phyloP scores from a whole-genome alignment of 2,113 vertebrate genomes.

The Calcarius ornatus region DNA sequence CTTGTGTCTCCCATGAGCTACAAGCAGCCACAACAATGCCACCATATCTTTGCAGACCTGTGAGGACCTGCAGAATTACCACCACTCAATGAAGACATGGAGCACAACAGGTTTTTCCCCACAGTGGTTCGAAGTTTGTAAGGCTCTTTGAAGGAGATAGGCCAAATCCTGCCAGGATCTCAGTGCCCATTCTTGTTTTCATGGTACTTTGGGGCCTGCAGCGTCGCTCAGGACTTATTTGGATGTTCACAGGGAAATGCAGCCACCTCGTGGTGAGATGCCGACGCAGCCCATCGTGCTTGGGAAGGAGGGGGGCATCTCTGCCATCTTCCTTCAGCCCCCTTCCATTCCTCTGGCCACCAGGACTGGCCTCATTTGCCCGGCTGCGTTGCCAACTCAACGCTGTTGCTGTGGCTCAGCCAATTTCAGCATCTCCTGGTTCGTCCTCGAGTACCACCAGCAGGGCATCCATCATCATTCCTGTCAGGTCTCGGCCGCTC shows the following conservation, averaged over 20 bases:
- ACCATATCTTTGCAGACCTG: accelerated
- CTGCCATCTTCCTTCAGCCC: not conserved
- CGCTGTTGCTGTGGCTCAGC: not conserved
- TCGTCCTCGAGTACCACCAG: slow-evolving; percentile 34
- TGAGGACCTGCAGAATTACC: not conserved
- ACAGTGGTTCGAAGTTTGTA: not conserved
- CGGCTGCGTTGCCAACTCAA: not conserved
- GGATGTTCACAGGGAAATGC: slow-evolving; percentile 46
- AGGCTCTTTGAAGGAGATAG: not conserved
- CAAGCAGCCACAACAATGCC: accelerated
- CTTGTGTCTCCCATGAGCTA: not conserved
- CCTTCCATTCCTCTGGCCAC: not conserved
- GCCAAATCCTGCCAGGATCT: not conserved
- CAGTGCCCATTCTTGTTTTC: not conserved
- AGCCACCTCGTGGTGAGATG: slow-evolving; percentile 56
- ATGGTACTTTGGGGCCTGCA: not conserved
- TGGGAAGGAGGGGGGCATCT: not conserved
- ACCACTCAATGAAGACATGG: not conserved
- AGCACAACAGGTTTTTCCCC: not conserved
- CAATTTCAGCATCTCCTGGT: slow-evolving; percentile 5
- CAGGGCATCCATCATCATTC: slow-evolving; percentile 60
- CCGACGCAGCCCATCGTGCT: not conserved
- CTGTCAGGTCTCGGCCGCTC: slow-evolving; percentile 48
- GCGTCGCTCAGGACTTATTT: not conserved
- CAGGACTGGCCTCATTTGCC: not conserved